Evolutionary conservation across 2,113 vertebrate species (phyloP).

Genomic region (Hoplias malabaricus): DNA sequence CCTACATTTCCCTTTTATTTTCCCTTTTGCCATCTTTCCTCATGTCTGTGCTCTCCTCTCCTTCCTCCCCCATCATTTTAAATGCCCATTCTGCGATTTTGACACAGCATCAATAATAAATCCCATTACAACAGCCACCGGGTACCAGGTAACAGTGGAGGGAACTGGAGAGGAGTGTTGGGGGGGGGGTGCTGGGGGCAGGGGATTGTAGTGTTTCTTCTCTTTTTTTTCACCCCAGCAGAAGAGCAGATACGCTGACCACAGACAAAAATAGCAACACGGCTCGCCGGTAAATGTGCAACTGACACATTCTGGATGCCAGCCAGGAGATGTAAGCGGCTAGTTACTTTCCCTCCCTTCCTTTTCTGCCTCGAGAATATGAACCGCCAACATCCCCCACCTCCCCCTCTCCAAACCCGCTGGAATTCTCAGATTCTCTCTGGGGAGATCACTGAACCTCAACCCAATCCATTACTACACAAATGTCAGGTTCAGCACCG

Average conservation of each 20-base stretch:
- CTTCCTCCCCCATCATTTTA: conserved; percentile 16
- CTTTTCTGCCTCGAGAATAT: conserved; percentile 26
- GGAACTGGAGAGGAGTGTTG: neutral
- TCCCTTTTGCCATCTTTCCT: neutral
- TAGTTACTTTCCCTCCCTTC: neutral
- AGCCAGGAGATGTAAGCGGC: neutral
- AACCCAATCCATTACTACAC: neutral
- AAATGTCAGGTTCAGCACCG: neutral
- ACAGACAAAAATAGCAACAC: neutral
- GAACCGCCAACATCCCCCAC: neutral
- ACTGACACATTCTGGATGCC: conserved; percentile 4
- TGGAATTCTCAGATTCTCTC: neutral
- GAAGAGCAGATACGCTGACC: neutral
- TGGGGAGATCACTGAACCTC: neutral
- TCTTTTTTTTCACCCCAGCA: neutral
- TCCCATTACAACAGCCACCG: neutral
- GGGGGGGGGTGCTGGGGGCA: too few species aligned
- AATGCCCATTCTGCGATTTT: neutral
- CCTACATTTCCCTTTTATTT: neutral
- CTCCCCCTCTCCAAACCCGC: conserved; percentile 4
- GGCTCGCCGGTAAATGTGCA: conserved; percentile 13
- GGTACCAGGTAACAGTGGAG: neutral
- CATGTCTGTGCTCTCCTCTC: neutral
- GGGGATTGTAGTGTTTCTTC: neutral
- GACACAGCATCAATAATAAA: neutral